Evolutionary conservation across 2,888 invertebrate species (phyloP), one percentile per base, ranked within the genome.

Genomic region (Chesias legatella): DNA sequence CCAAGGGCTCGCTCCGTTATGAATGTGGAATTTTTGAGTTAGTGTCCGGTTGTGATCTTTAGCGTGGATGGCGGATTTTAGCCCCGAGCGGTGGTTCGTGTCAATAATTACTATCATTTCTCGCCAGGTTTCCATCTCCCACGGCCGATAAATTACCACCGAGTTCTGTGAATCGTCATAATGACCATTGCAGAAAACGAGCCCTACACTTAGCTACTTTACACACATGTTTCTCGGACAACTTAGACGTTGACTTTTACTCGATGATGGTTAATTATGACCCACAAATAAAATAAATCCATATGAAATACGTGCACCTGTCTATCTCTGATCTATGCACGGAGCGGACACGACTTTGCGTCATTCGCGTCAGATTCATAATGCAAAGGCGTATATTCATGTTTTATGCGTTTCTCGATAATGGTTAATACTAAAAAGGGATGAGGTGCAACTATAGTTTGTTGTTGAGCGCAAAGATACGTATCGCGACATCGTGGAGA

Each of bases 91-190:
- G 55, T 51, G 58, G 67, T 83, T 79, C 84, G 82, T 84, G 86
- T 83, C 84, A 85, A 80, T 85, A 86, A 86, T 85, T 79, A 84
- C 83, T 79, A 81, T 81, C 63, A 85, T 84, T 82, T 76, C 72
- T 65, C 59, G 60, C 65, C 56, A 61, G 62, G 73, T 77, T 79
- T 72, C 72, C 83, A 79, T 76, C 74, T 75, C 68, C 68, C 67
- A 64, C 72, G 65, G 66, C 48, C 71, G 71, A 77, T 80, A 77
- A 79, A 81, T 82, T 78, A 71, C 63, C 50, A 53, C 71, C 58
- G 75, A 78, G 75, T 84, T 85, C 79, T 77, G 76, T 83, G 81
- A 84, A 85, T 73, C 69, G 71, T 71, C 66, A 67, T 79, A 78
- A 84, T 81, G 68, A 75, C 67, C 72, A 72, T 73, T 66, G 74